Evolutionary conservation across 2,888 invertebrate genomes (phyloP), one percentile per base, ranked within the genome.

Genomic region (Phengaris arion): DNA sequence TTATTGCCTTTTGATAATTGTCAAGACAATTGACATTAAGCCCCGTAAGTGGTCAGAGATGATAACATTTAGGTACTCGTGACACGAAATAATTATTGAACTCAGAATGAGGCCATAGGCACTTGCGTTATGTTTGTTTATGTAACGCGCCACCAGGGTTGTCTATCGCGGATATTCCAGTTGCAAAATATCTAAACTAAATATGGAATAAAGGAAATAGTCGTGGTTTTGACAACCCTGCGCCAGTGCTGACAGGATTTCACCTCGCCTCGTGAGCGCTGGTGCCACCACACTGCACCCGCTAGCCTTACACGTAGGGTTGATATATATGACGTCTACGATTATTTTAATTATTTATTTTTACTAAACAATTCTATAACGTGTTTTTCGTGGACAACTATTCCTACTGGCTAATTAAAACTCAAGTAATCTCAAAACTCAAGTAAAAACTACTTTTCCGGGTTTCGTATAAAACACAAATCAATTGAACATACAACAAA

Each of bases 31-130:
- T 45, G 35, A 64, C 35, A 64, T 64, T 10, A 64, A 64, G 64
- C 35, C 64, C 35, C n/a, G 10, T n/a, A 15, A 69, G 48, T 68
- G 13, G 45, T 1, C 69, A 9, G n/a, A 69, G 48, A 64, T 64
- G 64, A 64, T 48, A 52, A 74, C 74, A 74, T 68, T 74, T 68
- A 74, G 74, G 68, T 69, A 69, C 48, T 69, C 69, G 69, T 74
- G 74, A 74, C 74, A 74, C 68, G 52, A 68, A 76, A 68, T 77
- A 76, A 77, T 76, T 76, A 78, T 77, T 79, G 78, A 79, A 78
- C 77, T 77, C 75, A 75, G 70, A 77, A 78, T 77, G 79, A 78
- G 80, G 80, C 79, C 81, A 81, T 81, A 81, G 79, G 80, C 80
- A 78, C 77, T 80, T 78, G 77, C 78, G 78, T 75, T 77, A 76